Evolutionary conservation across 2,888 invertebrate species (phyloP).

Genomic region (Drosophila merina): DNA sequence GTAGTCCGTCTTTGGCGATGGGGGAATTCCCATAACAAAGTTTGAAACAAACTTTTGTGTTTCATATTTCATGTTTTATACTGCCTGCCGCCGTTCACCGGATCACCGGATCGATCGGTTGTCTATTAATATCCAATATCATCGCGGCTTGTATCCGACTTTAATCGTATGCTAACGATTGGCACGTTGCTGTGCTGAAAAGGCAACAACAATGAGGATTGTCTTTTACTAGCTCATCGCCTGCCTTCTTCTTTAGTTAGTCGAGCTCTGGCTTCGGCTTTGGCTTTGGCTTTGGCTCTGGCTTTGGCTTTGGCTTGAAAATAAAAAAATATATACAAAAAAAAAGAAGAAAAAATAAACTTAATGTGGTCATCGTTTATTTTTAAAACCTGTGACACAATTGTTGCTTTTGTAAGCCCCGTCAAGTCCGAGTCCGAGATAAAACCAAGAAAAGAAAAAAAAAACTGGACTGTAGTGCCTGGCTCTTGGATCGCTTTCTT

Average conservation of each 20-base stretch:
- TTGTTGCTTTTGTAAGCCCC: slow-evolving; percentile 68
- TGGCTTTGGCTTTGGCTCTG: slow-evolving; percentile 60
- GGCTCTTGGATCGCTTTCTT: slow-evolving; percentile 44
- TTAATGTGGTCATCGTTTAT: slow-evolving; percentile 76
- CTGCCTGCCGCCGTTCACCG: background rate
- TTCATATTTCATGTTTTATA: slow-evolving; percentile 60
- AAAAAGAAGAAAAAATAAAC: slow-evolving; percentile 11
- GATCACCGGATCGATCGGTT: too few relatives aligned
- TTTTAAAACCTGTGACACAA: slow-evolving; percentile 79
- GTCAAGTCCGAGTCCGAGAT: slow-evolving; percentile 4
- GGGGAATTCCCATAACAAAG: slow-evolving; percentile 70
- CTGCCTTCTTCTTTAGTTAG: slow-evolving; percentile 54
- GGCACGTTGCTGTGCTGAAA: slow-evolving; percentile 49
- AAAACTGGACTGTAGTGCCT: slow-evolving; percentile 36
- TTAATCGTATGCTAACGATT: slow-evolving; percentile 74
- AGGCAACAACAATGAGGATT: slow-evolving; percentile 38
- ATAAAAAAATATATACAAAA: slow-evolving; percentile 2
- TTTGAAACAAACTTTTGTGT: slow-evolving; percentile 62
- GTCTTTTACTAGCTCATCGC: slow-evolving; percentile 38
- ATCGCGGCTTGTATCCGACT: slow-evolving; percentile 29
- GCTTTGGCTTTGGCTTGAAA: slow-evolving; percentile 54
- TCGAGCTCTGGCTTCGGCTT: slow-evolving; percentile 62
- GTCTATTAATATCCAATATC: slow-evolving; percentile 32
- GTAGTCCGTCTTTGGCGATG: slow-evolving; percentile 49
- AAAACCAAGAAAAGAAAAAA: slow-evolving; percentile 5